Base-by-base conservation (phyloP, 2,797 vertebrate genomes). In the Falco naumanni region DNA sequence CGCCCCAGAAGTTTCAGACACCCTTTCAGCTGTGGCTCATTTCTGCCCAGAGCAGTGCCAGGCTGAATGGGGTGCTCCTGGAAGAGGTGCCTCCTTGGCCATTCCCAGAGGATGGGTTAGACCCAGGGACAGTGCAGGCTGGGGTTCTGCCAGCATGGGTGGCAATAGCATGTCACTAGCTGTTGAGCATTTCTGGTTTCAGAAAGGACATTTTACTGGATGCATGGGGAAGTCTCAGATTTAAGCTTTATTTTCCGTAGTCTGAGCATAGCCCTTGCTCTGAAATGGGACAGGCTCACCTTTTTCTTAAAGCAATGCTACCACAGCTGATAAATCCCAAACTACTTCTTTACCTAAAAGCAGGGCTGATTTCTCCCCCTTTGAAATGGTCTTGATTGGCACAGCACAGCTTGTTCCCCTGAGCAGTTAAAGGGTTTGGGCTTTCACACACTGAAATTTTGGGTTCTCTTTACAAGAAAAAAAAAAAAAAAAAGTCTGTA, bases 351-450 rank as follows among this genome's bases (percentile, higher is more conserved):
- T 47, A 64, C 47, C 15, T 87, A 79, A 90, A 83, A 51, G 2
- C 6, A 65, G 20, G 24, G 7, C 1, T 18, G 12, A 6, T 20
- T 45, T n/a, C 15, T 37, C 9, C 5, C 0, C 37, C 34, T 1
- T 22, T 34, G 24, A 54, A 66, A 54, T 1, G 0, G n/a, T n/a
- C 28, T 41, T 68, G 6, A 13, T 70, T 87, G 41, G 15, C 10
- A 5, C 41, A 68, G 34, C 25, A 41, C 29, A 47, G 26, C 51
- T 53, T 61, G 26, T 83, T 74, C 39, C 34, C 33, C 60, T 37
- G 41, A 69, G 43, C 59, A 26, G 21, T 65, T 65, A 50, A 33
- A 61, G 29, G 13, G 24, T 41, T 34, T 90, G 65, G 34, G 20
- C n/a, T 93, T 92, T 75, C 14, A 34, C 5, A 3, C 33, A 7